Percentiles rank a stretch among this genome's conserved stretches.
phyloP scores from a whole-genome alignment of 1,140 invertebrate genomes.

The Lordiphosa stackelbergi region DNA sequence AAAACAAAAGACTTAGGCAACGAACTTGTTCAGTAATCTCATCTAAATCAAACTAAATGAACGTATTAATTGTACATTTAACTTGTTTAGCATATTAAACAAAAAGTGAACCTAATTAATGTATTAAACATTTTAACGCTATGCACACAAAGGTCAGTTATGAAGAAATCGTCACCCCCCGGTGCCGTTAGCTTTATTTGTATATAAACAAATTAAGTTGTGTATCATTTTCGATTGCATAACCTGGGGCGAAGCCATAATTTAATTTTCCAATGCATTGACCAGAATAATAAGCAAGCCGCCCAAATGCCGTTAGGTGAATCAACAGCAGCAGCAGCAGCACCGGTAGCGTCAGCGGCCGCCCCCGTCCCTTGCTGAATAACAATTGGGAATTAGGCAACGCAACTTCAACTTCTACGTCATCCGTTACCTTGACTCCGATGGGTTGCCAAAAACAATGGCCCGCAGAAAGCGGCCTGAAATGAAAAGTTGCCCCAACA shows the following conservation, averaged over 20 bases:
- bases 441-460: slow-evolving; percentile 45
- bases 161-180: slow-evolving; percentile 4
- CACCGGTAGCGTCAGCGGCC: slow-evolving; percentile 1
- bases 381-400: slow-evolving; percentile 71
- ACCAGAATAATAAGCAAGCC: slow-evolving; percentile 63
- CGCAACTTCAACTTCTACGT: slow-evolving; percentile 35
- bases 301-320: slow-evolving; percentile 47
- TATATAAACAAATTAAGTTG: slow-evolving; percentile 36
- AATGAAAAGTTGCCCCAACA: slow-evolving; percentile 66
- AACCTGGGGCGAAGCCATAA: slow-evolving; percentile 47
- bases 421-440: slow-evolving; percentile 71
- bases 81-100: not conserved
- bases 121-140: slow-evolving; percentile 16
- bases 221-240: slow-evolving; percentile 70
- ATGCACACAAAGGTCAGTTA: slow-evolving; percentile 14
- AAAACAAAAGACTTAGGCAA: slow-evolving; percentile 73
- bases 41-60: no score
- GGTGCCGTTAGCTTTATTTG: slow-evolving; percentile 2
- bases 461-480: slow-evolving; percentile 66
- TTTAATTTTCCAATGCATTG: slow-evolving; percentile 74
- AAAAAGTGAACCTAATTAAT: slow-evolving; percentile 4
- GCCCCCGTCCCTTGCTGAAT: slow-evolving; percentile 65
- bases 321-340: slow-evolving; percentile 30
- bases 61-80: no score
- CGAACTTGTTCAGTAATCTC: slow-evolving; percentile 61